Conservation (phyloP, 2,888 invertebrate species). For the Tanypteryx hageni region DNA sequence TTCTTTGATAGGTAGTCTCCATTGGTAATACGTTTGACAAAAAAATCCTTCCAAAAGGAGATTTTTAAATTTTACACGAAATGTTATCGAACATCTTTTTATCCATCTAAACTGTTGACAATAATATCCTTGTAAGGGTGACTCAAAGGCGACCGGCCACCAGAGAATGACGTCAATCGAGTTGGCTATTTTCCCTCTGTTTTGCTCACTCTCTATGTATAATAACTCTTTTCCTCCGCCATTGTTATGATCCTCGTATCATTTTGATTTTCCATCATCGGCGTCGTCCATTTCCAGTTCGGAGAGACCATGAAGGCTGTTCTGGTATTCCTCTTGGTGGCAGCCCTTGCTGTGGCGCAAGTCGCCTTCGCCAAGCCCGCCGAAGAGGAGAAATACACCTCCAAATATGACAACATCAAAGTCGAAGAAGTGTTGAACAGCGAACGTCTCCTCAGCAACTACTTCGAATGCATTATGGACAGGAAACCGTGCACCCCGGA, state of each 20-base stretch:
- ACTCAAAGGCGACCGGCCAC: background rate
- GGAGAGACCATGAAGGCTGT: slow-evolving; percentile 39
- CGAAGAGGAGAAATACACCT: slow-evolving; percentile 77
- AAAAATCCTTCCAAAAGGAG: no score
- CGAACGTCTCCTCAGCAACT: slow-evolving; percentile 81
- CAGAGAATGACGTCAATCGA: background rate
- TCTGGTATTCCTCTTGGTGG: slow-evolving; percentile 13
- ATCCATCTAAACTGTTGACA: background rate
- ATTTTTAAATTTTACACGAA: no score
- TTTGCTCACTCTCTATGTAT: background rate
- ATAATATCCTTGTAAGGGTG: background rate
- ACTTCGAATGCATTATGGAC: slow-evolving; percentile 82
- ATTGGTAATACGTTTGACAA: no score
- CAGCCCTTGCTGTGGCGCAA: slow-evolving; percentile 65
- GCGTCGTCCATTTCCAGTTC: background rate
- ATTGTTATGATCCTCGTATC: background rate
- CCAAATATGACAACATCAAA: slow-evolving; percentile 84
- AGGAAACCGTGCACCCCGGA: slow-evolving; percentile 83
- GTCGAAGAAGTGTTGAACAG: slow-evolving; percentile 82
- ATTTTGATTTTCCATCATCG: background rate
- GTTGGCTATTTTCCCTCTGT: background rate
- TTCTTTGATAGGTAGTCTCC: no score
- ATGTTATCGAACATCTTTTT: background rate
- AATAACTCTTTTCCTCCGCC: background rate
- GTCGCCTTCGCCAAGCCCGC: slow-evolving; percentile 66